A percentile compares a stretch with the other conserved stretches of the same genome.
phyloP scores from a whole-genome alignment of 2,888 invertebrate genomes.

The Cheilosia vernalis region DNA sequence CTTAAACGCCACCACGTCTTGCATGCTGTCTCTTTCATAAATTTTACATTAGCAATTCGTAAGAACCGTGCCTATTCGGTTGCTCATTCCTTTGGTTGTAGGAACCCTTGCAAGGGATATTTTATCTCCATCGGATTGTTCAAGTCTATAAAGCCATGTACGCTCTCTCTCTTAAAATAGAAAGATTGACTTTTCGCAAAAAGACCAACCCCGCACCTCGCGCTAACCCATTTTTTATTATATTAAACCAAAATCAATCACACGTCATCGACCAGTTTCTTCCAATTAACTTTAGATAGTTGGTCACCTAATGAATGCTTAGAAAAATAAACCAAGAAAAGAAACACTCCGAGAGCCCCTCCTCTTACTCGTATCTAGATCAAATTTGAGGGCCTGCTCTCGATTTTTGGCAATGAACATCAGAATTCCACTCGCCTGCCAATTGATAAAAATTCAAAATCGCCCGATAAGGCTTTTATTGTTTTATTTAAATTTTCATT shows the following conservation, averaged over 20 bases:
- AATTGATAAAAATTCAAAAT: conserved; percentile 46
- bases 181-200: not conserved
- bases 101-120: no score
- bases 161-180: not conserved
- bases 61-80: no score
- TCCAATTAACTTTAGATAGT: no score
- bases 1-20: no score
- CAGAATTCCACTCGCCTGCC: conserved; percentile 5
- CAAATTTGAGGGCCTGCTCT: conserved; percentile 7
- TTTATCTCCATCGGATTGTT: no score
- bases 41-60: no score
- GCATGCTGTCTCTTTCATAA: no score
- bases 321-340: not conserved
- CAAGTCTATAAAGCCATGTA: no score
- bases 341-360: conserved; percentile 4
- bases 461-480: conserved; percentile 40
- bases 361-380: conserved; percentile 35
- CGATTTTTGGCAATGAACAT: conserved; percentile 13
- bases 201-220: not conserved
- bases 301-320: no score
- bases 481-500: conserved; percentile 38
- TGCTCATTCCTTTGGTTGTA: no score
- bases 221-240: not conserved
- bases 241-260: conserved; percentile 20
- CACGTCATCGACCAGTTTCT: no score